Base-by-base conservation (phyloP, 2,797 vertebrate species). In the Parauchenoglanis ngamensis region DNA sequence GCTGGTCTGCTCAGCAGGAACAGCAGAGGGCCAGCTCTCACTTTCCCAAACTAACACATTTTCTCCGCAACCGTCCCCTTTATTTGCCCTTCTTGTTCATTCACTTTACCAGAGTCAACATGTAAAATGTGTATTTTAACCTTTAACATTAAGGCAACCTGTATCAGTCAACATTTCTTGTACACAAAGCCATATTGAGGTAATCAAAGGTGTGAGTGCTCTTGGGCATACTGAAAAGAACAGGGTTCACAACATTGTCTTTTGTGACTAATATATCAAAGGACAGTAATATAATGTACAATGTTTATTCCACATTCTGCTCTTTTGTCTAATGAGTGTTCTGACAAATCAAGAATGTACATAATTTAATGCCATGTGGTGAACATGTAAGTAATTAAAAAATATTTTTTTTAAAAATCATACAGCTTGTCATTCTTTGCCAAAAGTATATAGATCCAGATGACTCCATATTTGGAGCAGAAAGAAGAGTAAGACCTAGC, bases 1-100 rank as follows among this genome's bases (percentile, higher is more conserved):
- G 87, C 82, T 85, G 89, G 77, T 83, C 78, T 56, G 56, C 70
- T 87, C 65, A 88, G 87, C 82, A 80, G 80, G 79, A 85, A 76
- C 46, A 63, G 70, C 76, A 57, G 70, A 89, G 86, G 46, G 79
- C n/a, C 83, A 87, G 57, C 68, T 40, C 28, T 86, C 83, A 52
- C 78, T 80, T 68, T 40, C 54, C 40, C 56, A 52, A 40, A 52
- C 83, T 40, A 76, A 19, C 40, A 56, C 2, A 0, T 28, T 35
- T 35, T 77, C 63, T 73, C 5, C 19, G 28, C 59, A 59, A 80
- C 56, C 46, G 13, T n/a, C 25, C 21, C 76, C 23, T 79, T 81
- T 63, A 17, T 23, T 54, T 54, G 17, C 10, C 7, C 46, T 25
- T 7, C 4, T 15, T 23, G 25, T 56, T 28, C 49, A 19, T 35